Conservation (phyloP, 2,888 invertebrate genomes). For the Drosophila acutilabella region DNA sequence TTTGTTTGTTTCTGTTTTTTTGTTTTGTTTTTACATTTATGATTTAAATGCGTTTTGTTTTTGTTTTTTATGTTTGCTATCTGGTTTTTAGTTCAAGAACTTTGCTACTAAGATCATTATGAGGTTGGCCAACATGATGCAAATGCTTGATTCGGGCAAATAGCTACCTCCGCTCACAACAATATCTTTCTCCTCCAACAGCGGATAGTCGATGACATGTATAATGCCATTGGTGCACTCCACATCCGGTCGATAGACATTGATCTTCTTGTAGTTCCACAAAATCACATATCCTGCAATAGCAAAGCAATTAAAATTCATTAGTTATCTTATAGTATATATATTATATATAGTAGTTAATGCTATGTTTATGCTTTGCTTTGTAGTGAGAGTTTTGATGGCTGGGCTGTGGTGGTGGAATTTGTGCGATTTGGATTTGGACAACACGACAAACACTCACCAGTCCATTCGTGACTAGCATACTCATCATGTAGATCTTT, state of each 20-base stretch:
- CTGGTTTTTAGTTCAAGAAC: conserved; percentile 80
- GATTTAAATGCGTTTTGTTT: conserved; percentile 49
- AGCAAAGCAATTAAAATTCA: no score
- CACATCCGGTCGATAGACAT: conserved; percentile 95
- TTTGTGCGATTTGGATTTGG: conserved; percentile 63
- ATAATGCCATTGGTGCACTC: conserved; percentile 98
- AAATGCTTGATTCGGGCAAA: conserved; percentile 83
- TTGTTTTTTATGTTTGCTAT: background rate
- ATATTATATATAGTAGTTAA: background rate
- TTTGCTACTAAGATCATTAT: conserved; percentile 85
- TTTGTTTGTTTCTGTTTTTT: conserved; percentile 44
- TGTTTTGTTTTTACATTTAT: conserved; percentile 58
- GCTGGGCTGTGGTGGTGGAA: conserved; percentile 45
- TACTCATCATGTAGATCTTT: conserved; percentile 84
- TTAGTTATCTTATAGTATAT: no score
- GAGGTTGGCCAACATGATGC: conserved; percentile 84
- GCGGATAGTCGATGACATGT: conserved; percentile 95
- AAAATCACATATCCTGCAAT: conserved; percentile 91
- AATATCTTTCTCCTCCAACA: conserved; percentile 93
- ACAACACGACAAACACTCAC: conserved; percentile 80
- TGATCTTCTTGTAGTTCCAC: conserved; percentile 94
- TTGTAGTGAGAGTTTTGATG: conserved; percentile 11
- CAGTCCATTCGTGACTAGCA: conserved; percentile 84
- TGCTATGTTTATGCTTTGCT: background rate
- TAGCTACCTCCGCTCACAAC: conserved; percentile 86